phyloP scores from a whole-genome alignment of 2,888 invertebrate genomes.

The Yponomeuta evonymella region DNA sequence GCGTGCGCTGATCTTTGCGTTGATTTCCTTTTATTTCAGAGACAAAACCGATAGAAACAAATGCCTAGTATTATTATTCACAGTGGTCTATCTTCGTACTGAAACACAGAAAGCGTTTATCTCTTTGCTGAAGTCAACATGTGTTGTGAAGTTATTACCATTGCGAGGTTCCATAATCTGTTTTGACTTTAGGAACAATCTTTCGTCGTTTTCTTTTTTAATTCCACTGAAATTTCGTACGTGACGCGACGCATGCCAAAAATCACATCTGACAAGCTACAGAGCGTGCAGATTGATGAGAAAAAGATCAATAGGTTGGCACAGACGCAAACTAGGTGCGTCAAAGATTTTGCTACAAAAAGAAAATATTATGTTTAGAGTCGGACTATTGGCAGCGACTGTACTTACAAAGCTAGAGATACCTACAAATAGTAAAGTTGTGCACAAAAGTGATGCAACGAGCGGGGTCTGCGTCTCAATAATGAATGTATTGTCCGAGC shows the following conservation, averaged over 20 bases:
- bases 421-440: conserved; percentile 8
- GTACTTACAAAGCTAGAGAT: not conserved
- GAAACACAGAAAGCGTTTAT: not conserved
- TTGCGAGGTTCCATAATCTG: not conserved
- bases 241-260: not conserved
- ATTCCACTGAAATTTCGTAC: not conserved
- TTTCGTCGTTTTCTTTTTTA: not conserved
- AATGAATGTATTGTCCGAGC: conserved; percentile 71
- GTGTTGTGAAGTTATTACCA: not conserved
- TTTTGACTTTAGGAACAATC: not conserved
- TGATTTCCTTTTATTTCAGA: conserved; percentile 41
- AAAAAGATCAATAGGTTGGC: not conserved
- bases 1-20: conserved; percentile 63
- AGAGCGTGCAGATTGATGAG: not conserved
- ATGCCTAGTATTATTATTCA: conserved; percentile 11
- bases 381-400: not conserved
- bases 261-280: not conserved
- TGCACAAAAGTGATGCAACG: conserved; percentile 28
- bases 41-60: conserved; percentile 16
- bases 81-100: not conserved
- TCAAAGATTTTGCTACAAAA: not conserved
- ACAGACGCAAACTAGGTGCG: not conserved
- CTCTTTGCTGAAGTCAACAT: not conserved
- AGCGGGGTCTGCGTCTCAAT: conserved; percentile 47
- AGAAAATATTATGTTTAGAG: not conserved